Evolutionary conservation across 2,888 invertebrate genomes (phyloP), one percentile per base, ranked within the genome.

Genomic region (Danaus chrysippus): DNA sequence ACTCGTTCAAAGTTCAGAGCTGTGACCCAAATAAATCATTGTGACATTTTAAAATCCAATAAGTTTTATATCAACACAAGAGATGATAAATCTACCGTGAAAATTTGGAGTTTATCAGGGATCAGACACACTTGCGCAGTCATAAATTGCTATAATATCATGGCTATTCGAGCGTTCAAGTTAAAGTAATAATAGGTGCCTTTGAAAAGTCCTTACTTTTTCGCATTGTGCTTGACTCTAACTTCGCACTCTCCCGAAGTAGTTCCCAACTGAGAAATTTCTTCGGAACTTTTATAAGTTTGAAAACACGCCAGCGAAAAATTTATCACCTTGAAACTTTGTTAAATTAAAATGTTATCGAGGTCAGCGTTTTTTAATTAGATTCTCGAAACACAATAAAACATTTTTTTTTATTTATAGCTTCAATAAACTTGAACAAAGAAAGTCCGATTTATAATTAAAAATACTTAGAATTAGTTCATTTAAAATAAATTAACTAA

Each of bases 261-360:
- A 70, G 72, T 75, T 73, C 73, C 76, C 77, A 76, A 77, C 77
- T 79, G 79, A 73, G 76, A 76, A 76, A 78, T 78, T 76, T 77
- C 76, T 74, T 64, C 61, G 65, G 64, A 70, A 74, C 68, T 76
- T 80, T 76, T 76, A 76, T 77, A 76, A 76, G 72, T 77, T 75
- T 64, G 68, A 54, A 62, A 73, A 73, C 72, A 74, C 63, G 64
- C 57, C 65, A 70, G 63, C 63, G 63, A 71, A 72, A 72, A 73
- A 73, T 71, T 74, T 74, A 74, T 73, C 71, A 70, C 69, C 68
- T 65, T 61, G 62, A 67, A 69, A 71, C 62, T 63, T 62, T 54
- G 56, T 42, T 56, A 58, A 62, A 68, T 65, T 64, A 57, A 61
- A 64, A 64, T 68, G 62, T 62, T 57, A 57, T 57, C 57, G 42